phyloP scores from a whole-genome alignment of 2,888 invertebrate species.

The Elegia similella region DNA sequence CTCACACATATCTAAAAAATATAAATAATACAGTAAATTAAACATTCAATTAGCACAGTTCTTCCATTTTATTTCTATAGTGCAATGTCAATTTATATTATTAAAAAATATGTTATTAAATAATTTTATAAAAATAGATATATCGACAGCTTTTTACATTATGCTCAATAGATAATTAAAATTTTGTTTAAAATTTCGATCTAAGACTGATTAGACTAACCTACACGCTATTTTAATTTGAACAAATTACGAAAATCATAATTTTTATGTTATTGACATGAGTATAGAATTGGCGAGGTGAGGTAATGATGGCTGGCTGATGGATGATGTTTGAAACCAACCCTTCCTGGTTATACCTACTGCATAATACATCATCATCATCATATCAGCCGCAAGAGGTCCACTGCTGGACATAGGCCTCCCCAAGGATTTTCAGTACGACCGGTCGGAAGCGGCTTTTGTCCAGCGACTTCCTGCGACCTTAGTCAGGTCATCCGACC shows the following conservation, averaged over 20 bases:
- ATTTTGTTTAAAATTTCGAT: conserved; percentile 56
- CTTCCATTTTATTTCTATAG: conserved; percentile 39
- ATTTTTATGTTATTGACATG: background rate
- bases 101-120: conserved; percentile 18
- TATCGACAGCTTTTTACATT: conserved; percentile 41
- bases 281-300: conserved; percentile 24
- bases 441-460: too few species aligned
- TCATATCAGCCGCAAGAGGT: too few species aligned
- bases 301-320: too few species aligned
- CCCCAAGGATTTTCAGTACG: too few species aligned
- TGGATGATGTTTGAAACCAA: too few species aligned
- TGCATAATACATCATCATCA: too few species aligned
- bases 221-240: conserved; percentile 32
- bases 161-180: conserved; percentile 50
- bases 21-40: background rate
- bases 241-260: background rate
- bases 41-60: conserved; percentile 30
- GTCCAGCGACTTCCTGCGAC: too few species aligned
- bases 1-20: conserved; percentile 43
- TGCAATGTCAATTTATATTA: conserved; percentile 30
- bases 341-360: too few species aligned
- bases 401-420: too few species aligned
- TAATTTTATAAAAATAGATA: conserved; percentile 21
- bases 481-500: too few species aligned
- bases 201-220: conserved; percentile 78